Evolutionary conservation across 2,113 vertebrate genomes (phyloP).

Genomic region (Vimba vimba): DNA sequence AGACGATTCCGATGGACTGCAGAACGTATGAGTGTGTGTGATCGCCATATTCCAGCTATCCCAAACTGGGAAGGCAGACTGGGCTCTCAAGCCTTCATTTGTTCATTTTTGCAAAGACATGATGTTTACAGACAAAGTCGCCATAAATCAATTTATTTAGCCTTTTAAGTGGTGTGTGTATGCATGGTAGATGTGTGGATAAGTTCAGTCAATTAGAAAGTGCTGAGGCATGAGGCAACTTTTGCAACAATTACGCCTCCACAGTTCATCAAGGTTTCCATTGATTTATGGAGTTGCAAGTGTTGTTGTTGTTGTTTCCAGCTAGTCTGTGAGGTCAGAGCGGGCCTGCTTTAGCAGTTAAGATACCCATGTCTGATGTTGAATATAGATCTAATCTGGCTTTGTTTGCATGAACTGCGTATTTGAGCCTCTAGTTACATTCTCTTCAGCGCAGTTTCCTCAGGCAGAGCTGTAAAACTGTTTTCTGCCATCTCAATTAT

Average conservation of each 20-base stretch:
- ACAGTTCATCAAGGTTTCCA: constrained; percentile 34
- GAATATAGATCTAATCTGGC: constrained; percentile 32
- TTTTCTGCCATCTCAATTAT: constrained; percentile 22
- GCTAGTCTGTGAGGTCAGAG: constrained; percentile 9
- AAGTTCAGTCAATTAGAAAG: constrained; percentile 41
- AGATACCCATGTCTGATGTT: constrained; percentile 18
- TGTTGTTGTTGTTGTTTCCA: constrained; percentile 19
- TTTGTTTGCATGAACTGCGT: constrained; percentile 26
- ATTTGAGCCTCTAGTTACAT: constrained; percentile 14
- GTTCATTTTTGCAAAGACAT: constrained; percentile 49
- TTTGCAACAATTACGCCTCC: constrained; percentile 32
- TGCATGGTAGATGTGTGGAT: constrained; percentile 18
- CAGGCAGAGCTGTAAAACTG: constrained; percentile 9
- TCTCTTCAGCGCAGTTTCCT: not conserved
- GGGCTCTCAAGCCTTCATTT: constrained; percentile 30
- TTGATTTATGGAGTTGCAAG: constrained; percentile 37
- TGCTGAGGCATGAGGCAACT: constrained; percentile 41
- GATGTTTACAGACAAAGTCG: constrained; percentile 57
- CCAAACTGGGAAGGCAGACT: constrained; percentile 24
- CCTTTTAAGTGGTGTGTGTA: constrained; percentile 28
- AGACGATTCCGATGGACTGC: constrained; percentile 23
- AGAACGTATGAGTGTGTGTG: constrained; percentile 44
- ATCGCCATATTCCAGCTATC: constrained; percentile 16
- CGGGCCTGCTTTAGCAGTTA: constrained; percentile 2
- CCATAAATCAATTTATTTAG: constrained; percentile 48